A percentile compares a stretch with the other conserved stretches of the same genome.
Conservation (phyloP, 2,113 vertebrate genomes). For the Ardeotis arabs region DNA sequence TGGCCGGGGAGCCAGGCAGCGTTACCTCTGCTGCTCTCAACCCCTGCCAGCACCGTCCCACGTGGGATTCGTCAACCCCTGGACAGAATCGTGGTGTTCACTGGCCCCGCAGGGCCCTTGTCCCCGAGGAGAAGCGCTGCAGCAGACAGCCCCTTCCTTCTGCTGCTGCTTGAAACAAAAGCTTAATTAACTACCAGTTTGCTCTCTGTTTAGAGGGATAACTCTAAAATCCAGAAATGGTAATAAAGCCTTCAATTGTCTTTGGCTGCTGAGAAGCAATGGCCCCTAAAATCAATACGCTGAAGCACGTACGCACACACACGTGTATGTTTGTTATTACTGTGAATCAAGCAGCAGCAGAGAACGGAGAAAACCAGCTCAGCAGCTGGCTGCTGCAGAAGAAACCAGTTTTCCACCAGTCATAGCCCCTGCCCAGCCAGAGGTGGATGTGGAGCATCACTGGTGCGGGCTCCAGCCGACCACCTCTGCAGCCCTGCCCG, state of each 20-base stretch:
- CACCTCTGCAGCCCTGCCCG: not conserved
- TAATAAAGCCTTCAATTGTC: slow-evolving; percentile 60
- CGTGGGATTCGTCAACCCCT: not conserved
- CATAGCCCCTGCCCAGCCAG: not conserved
- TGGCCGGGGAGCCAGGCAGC: not conserved
- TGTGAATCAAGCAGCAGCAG: not conserved
- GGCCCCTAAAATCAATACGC: slow-evolving; percentile 41
- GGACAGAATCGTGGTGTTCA: rapidly evolving
- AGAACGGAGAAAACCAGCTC: not conserved
- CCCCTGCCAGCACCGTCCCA: rapidly evolving
- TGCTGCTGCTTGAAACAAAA: slow-evolving; percentile 28
- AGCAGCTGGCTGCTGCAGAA: not conserved
- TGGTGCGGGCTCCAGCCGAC: rapidly evolving
- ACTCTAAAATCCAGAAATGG: slow-evolving; percentile 33
- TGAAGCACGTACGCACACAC: not conserved
- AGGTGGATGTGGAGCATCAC: not conserved
- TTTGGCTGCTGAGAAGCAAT: not conserved
- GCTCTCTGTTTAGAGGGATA: slow-evolving; percentile 58
- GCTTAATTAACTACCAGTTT: slow-evolving; percentile 61
- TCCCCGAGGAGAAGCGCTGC: not conserved
- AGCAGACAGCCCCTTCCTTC: not conserved
- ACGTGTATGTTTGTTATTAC: not conserved
- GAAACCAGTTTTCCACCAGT: not conserved
- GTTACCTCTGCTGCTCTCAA: not conserved
- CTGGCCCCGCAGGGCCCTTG: not conserved